Conservation (phyloP, 2,797 vertebrate genomes). For the Syndactyla subalaris region DNA sequence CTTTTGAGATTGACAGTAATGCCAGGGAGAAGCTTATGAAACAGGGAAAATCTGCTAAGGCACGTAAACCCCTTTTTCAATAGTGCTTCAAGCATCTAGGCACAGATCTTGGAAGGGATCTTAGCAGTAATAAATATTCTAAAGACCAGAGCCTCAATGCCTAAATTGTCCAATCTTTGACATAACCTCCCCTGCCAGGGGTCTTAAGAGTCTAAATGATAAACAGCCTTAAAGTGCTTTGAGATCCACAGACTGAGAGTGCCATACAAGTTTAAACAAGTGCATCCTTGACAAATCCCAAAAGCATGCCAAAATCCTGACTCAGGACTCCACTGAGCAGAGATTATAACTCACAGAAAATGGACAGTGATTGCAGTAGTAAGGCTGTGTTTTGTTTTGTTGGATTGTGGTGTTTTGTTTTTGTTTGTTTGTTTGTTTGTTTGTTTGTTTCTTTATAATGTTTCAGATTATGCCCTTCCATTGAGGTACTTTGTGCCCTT, state of each 20-base stretch:
- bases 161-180: background rate
- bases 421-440: fast-evolving
- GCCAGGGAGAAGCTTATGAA: background rate
- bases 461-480: background rate
- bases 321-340: background rate
- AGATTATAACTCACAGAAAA: background rate
- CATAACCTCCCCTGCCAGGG: background rate
- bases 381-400: background rate
- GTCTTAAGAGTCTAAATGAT: background rate
- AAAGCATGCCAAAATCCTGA: background rate
- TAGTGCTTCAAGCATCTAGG: background rate
- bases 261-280: background rate
- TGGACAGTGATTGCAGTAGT: background rate
- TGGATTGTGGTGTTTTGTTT: background rate
- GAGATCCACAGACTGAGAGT: background rate
- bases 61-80: background rate
- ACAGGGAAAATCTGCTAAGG: conserved; percentile 14
- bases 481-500: background rate
- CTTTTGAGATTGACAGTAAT: conserved; percentile 40
- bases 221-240: background rate
- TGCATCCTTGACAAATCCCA: background rate
- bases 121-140: background rate
- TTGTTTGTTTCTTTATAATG: background rate
- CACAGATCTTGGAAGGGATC: conserved; percentile 2
- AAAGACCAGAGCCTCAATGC: background rate